Evolutionary conservation across 2,797 vertebrate species (phyloP).

Genomic region (Sebastes diploproa): DNA sequence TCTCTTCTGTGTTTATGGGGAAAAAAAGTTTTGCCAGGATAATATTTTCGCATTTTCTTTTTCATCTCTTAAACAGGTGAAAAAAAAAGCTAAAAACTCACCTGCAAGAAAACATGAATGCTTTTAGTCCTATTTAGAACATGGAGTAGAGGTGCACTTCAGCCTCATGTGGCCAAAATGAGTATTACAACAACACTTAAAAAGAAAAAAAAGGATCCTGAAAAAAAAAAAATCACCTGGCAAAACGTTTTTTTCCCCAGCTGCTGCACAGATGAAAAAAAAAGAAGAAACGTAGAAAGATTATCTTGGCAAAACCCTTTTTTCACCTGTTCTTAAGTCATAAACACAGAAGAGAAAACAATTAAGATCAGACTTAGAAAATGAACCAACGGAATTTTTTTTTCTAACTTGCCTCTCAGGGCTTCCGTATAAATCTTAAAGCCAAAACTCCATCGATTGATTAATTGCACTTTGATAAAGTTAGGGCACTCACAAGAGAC

Average conservation of each 20-base stretch:
- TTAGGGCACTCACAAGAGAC: not conserved
- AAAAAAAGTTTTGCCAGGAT: not conserved
- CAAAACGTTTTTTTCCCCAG: not conserved
- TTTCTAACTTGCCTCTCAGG: too few relatives aligned
- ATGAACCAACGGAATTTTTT: rapidly evolving
- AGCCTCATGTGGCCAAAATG: not conserved
- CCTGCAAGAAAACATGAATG: not conserved
- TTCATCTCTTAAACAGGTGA: not conserved
- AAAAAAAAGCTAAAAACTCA: not conserved
- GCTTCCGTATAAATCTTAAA: too few relatives aligned
- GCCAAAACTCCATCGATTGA: too few relatives aligned
- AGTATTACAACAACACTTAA: not conserved
- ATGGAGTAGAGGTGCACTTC: not conserved
- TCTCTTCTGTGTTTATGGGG: not conserved
- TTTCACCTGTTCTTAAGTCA: not conserved
- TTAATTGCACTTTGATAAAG: too few relatives aligned
- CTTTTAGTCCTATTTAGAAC: not conserved
- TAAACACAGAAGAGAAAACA: too few relatives aligned
- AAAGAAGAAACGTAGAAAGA: not conserved
- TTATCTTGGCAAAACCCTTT: not conserved
- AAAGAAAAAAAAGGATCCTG: too few relatives aligned
- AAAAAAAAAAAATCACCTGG: too few relatives aligned
- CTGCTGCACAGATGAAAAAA: not conserved
- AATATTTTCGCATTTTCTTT: rapidly evolving
- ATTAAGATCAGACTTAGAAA: too few relatives aligned